Base-by-base conservation (phyloP, 2,888 invertebrate species). In the Chydorus sphaericus region DNA sequence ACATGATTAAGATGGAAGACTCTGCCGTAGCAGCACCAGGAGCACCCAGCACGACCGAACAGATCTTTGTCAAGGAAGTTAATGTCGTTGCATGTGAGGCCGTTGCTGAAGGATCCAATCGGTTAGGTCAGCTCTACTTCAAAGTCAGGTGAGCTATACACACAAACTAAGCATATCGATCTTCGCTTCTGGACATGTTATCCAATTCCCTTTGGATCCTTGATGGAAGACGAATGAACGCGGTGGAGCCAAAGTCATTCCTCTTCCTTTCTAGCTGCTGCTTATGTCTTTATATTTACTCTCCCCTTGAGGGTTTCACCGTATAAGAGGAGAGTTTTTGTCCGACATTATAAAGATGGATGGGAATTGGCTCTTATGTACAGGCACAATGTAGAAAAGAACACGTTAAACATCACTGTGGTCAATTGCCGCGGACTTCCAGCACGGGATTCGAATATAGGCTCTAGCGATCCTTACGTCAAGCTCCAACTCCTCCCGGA, bases 401-500 rank as follows among this genome's bases (percentile, higher is more conserved):
- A 83, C 64, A 90, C 92, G 0, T 74, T 96, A 63, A 83, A 90
- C 63, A 92, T 96, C 20, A 92, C 88, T 0, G 90, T 96, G 63
- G 83, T 91, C 37, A 84, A 86, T 48, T 93, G 93, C 71, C 81
- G 83, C 61, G 88, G 88, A 37, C 73, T 96, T 50, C 93, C 93
- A 1, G 85, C 83, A 1, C 83, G 86, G 65, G 88, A 89, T 68
- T 82, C 83, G 1, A 79, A 78, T 62, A 75, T 84, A 8, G 85
- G 85, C 0, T 87, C 86, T 8, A 83, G 83, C 64, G 97, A 98
- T 75, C 97, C 97, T 0, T 98, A 98, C 71, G 93, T 98, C 36
- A 98, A 98, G 71, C 78, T 98, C 57, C 97, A 96, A 69, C 77
- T 98, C 37, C 74, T 98, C 62, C 98, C 98, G 0, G 97, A 97